These are phyloP conservation scores for Cloeon dipterum DNA, from an alignment of 2,888 invertebrate species.

Conservation along the genomic window DNA sequence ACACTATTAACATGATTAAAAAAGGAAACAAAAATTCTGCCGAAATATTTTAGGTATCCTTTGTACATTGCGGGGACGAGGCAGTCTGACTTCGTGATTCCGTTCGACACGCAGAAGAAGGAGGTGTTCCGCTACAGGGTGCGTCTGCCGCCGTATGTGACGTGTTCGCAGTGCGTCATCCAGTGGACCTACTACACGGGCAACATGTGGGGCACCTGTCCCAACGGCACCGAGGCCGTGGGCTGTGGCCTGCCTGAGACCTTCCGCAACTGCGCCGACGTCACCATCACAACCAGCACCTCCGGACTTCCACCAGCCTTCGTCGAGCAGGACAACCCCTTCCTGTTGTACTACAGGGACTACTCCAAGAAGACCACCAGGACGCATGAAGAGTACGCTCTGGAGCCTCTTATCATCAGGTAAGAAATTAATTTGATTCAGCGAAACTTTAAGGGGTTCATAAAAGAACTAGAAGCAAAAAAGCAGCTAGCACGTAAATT, in stretches of 20 bases:
- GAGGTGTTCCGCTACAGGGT: constrained; percentile 43
- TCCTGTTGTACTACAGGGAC: constrained; percentile 53
- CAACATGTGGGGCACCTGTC: constrained; percentile 78
- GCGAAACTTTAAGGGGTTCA: too few relatives aligned
- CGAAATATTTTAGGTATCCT: constrained; percentile 46
- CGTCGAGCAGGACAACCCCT: constrained; percentile 41
- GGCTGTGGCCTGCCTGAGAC: constrained; percentile 83
- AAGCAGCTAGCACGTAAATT: too few relatives aligned
- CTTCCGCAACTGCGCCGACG: constrained; percentile 76
- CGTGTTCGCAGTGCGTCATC: constrained; percentile 74
- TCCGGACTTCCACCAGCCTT: constrained; percentile 35
- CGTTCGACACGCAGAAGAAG: constrained; percentile 41
- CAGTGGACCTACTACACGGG: constrained; percentile 84
- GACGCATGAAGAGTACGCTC: too few relatives aligned
- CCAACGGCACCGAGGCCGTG: constrained; percentile 65
- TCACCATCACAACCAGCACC: constrained; percentile 57
- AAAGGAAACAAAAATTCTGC: too few relatives aligned
- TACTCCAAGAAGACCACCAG: constrained; percentile 31
- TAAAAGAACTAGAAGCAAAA: too few relatives aligned
- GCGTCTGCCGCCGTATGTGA: constrained; percentile 54
- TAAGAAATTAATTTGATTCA: too few relatives aligned
- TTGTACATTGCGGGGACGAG: constrained; percentile 45
- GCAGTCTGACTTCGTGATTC: constrained; percentile 45
- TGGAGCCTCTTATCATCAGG: constrained; percentile 56
- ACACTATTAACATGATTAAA: too few relatives aligned